Base-by-base conservation (phyloP, 37 sponge, comb jelly and placozoan species). In the Crambe crambe region DNA sequence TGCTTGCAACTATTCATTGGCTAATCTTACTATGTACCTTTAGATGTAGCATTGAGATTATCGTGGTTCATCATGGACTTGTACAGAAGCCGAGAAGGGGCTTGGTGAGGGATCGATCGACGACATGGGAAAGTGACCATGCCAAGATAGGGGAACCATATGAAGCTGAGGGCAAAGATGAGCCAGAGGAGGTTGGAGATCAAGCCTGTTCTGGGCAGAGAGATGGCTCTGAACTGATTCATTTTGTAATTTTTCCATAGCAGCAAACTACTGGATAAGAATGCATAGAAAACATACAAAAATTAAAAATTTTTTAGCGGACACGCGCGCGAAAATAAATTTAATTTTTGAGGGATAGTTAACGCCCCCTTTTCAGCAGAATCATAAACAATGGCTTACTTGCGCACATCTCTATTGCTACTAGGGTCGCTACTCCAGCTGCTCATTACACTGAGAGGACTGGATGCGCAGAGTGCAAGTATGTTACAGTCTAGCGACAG, bases 121-220 rank as follows among this genome's bases (percentile, higher is more conserved):
- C 43, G 37, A 71, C 72, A 71, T 26, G 72, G 72, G 25, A 71
- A 37, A 12, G 43, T 41, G 39, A 38, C 41, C 74, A 74, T 74
- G 15, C 74, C 74, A 51, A 74, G 21, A 32, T 74, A 74, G 10
- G 74, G 74, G 35, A 74, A 74, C 74, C 74, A 74, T 5, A 74
- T 27, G 35, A 74, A 74, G 29, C 54, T 44, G 1, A 56, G 31
- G 1, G 74, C 74, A 54, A 74, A 74, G 20, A 74, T n/a, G 21
- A 74, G 31, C 74, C 74, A 74, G 1, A 74, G 34, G 35, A 74
- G 21, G 51, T 74, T 56, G 58, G 27, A 27, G 29, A 74, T 51
- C 12, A 56, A 31, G 34, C 74, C 70, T 8, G 34, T 36, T 68
- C 70, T 30, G 6, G 70, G 70, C 6, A 18, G 63, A 23, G 63